These are phyloP conservation scores for Erannis defoliaria DNA, from an alignment of 2,888 invertebrate species.

Conservation along the genomic window DNA sequence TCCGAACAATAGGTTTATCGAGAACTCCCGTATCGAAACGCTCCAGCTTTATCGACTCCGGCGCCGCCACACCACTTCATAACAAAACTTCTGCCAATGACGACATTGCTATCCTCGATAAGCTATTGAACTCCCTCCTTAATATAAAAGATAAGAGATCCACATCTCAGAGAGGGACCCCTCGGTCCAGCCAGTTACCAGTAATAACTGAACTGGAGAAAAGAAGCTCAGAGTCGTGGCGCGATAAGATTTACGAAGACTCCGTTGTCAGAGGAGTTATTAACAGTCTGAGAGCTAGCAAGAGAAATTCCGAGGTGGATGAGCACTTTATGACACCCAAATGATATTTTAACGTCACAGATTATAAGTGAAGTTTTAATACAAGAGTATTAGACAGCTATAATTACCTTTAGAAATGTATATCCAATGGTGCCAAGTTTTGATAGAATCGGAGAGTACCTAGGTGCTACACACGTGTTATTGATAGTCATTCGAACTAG, in stretches of 20 bases:
- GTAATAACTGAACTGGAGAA: constrained; percentile 60
- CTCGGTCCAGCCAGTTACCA: constrained; percentile 68
- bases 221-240: constrained; percentile 74
- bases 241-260: constrained; percentile 77
- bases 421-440: neutral
- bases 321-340: constrained; percentile 78
- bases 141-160: constrained; percentile 78
- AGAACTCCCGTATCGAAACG: constrained; percentile 64
- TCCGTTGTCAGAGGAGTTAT: constrained; percentile 76
- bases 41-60: constrained; percentile 68
- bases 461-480: neutral
- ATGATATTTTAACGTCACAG: constrained; percentile 41
- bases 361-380: neutral
- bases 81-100: constrained; percentile 74
- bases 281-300: constrained; percentile 68
- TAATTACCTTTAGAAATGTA: neutral
- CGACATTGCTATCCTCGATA: constrained; percentile 88
- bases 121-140: constrained; percentile 87
- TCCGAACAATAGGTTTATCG: constrained; percentile 71
- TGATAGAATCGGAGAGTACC: too few relatives aligned
- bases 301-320: constrained; percentile 67
- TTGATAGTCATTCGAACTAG: neutral
- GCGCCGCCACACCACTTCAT: constrained; percentile 61
- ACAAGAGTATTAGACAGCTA: neutral
- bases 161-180: constrained; percentile 71